These are phyloP conservation scores for Cyclopterus lumpus DNA, from an alignment of 2,797 vertebrate species.

Conservation along the genomic window DNA sequence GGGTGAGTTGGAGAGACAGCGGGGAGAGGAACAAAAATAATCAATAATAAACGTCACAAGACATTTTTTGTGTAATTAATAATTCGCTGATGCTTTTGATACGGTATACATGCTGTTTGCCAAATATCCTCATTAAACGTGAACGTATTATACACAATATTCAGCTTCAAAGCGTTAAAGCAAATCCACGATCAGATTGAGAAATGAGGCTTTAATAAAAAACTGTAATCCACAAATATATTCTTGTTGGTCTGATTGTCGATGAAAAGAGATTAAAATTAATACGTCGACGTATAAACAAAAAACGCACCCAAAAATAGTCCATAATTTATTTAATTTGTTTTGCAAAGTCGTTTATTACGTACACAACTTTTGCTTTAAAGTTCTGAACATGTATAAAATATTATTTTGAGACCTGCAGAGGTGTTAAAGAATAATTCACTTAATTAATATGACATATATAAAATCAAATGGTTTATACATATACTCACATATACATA, in stretches of 20 bases:
- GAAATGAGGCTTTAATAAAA: constrained; percentile 47
- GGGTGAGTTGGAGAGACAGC: constrained; percentile 28
- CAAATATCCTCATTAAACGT: constrained; percentile 2
- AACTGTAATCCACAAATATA: constrained; percentile 42
- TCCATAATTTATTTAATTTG: neutral
- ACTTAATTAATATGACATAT: too few relatives aligned
- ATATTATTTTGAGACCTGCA: neutral
- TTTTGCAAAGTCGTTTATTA: neutral
- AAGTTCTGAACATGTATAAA: too few relatives aligned
- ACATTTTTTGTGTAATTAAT: constrained; percentile 18
- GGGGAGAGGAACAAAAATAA: constrained; percentile 16
- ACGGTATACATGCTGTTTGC: neutral
- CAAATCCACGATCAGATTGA: constrained; percentile 51
- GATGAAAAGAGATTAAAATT: constrained; percentile 25
- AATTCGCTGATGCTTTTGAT: constrained; percentile 1
- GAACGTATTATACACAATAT: neutral
- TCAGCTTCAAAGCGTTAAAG: constrained; percentile 5
- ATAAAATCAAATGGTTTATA: too few relatives aligned
- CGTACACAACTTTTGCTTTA: too few relatives aligned
- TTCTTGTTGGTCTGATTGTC: constrained; percentile 22
- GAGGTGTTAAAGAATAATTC: too few relatives aligned
- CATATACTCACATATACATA: neutral
- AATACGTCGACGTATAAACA: too few relatives aligned
- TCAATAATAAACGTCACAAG: constrained; percentile 50
- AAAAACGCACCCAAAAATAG: neutral